Evolutionary conservation across 2,113 vertebrate genomes (phyloP).

Genomic region (Chiloscyllium plagiosum): DNA sequence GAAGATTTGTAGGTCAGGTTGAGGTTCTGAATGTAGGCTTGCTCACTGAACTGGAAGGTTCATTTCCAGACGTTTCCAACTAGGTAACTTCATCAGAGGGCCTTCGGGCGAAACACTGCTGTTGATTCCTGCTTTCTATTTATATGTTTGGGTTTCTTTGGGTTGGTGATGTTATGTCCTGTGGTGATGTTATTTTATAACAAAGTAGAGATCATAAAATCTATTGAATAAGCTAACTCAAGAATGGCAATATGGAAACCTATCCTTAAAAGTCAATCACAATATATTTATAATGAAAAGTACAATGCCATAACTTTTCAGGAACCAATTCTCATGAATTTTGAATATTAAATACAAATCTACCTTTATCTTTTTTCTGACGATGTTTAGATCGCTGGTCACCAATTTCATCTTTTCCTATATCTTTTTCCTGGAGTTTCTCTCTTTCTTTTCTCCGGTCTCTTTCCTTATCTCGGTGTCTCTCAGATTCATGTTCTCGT

Average conservation of each 20-base stretch:
- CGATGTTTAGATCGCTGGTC: background rate
- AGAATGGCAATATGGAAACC: background rate
- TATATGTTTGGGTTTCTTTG: too few relatives aligned
- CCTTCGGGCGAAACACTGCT: too few relatives aligned
- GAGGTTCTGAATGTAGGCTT: too few relatives aligned
- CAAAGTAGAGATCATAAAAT: background rate
- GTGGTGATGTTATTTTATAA: background rate
- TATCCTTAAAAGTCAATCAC: background rate
- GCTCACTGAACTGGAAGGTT: too few relatives aligned
- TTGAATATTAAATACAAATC: constrained; percentile 10
- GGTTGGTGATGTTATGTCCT: too few relatives aligned
- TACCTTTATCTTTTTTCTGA: constrained; percentile 26
- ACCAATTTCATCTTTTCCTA: background rate
- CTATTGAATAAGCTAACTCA: background rate
- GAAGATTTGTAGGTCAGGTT: too few relatives aligned
- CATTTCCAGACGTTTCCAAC: too few relatives aligned
- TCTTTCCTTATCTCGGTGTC: constrained; percentile 35
- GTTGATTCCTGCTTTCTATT: too few relatives aligned
- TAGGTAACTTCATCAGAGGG: too few relatives aligned
- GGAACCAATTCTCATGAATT: background rate
- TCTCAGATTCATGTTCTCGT: constrained; percentile 20
- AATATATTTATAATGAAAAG: background rate
- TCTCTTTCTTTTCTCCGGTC: constrained; percentile 40
- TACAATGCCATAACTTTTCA: background rate
- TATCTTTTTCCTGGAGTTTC: background rate